Evolutionary conservation across 2,888 invertebrate species (phyloP), one percentile per base, ranked within the genome.

Genomic region (Macaria notata): DNA sequence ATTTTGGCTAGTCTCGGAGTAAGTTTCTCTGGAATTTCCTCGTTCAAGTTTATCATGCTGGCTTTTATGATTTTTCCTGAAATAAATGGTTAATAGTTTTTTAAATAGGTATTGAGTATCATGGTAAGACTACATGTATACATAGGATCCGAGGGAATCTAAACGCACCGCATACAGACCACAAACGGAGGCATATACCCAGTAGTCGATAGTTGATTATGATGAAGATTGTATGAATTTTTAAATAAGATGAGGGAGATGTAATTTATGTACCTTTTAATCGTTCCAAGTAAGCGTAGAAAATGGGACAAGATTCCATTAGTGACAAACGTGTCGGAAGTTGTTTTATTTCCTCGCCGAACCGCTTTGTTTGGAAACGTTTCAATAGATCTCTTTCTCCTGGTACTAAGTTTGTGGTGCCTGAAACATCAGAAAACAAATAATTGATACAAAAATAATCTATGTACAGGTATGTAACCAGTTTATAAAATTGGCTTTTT

Each of bases 301-400:
- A 88, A 0, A 73, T 70, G 0, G 76, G 76, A 9, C 79, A 79
- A 0, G 69, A 59, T 0, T 66, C 55, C 7, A 75, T 66, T 6
- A 89, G 63, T 0, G 69, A 56, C 0, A 59, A 63, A 0, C 83
- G 63, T 0, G 79, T 78, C 0, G 88, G 88, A 42, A 87, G 63
- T 1, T 66, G 68, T 0, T 69, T 64, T 0, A 70, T 45, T 0
- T 19, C 33, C 7, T 36, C 3, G 33, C 7, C 7, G 7, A 4
- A 36, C 4, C 41, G 8, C 8, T 5, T 41, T 3, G n/a, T 39
- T 0, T 73, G 56, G 49, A 79, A 84, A 1, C 86, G 70, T 0
- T 80, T 70, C 2, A 88, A 43, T 0, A 89, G 52, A 0, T 69
- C 79, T 0, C 73, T 74, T 43, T 88, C 88, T 0, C 82, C 79